Evolutionary conservation across 2,113 vertebrate genomes (phyloP).

Genomic region (Lethenteron reissneri): DNA sequence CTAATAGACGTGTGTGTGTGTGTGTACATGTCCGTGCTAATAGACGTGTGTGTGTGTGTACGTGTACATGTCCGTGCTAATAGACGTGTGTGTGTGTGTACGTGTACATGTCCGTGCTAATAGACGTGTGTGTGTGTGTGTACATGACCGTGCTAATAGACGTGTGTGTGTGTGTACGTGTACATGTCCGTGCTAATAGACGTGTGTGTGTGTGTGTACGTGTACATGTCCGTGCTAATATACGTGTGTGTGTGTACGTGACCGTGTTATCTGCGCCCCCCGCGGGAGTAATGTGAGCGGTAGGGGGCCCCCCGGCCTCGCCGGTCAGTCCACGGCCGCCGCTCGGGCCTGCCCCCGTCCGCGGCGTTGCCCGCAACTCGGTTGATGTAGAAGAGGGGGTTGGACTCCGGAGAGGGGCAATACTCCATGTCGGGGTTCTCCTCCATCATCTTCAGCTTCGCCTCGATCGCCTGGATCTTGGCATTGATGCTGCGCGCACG

Average conservation of each 20-base stretch:
- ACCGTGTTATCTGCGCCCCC: too few species aligned
- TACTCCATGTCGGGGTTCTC: conserved; percentile 64
- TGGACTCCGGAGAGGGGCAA: conserved; percentile 21
- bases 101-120: neutral
- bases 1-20: neutral
- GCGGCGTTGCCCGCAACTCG: too few species aligned
- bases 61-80: neutral
- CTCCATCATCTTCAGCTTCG: conserved; percentile 98
- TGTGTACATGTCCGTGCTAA: neutral
- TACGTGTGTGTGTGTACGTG: neutral
- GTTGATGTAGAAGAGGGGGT: too few species aligned
- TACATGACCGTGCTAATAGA: neutral
- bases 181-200: neutral
- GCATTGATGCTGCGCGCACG: conserved; percentile 43
- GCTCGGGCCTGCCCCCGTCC: too few species aligned
- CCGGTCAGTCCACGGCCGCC: too few species aligned
- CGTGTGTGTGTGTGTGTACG: neutral
- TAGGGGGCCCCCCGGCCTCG: too few species aligned
- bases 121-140: neutral
- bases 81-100: neutral
- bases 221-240: neutral
- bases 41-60: neutral
- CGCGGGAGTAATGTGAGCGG: too few species aligned
- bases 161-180: neutral
- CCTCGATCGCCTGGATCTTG: conserved; percentile 92